phyloP scores from a whole-genome alignment of 1,140 invertebrate species.

The Drosophila sproati region DNA sequence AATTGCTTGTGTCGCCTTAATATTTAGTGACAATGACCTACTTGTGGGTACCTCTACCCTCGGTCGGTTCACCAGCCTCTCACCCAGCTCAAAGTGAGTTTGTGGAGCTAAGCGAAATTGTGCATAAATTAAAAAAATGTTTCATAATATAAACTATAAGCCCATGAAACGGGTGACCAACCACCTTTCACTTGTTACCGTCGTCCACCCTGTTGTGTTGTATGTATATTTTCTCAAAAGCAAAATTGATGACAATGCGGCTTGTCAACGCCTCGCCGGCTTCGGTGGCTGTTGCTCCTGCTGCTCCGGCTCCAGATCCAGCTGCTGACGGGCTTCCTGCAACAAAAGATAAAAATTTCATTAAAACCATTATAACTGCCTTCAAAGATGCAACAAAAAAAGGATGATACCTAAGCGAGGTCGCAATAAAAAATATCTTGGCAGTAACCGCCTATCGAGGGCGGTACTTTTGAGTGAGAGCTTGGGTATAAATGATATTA shows the following conservation, averaged over 20 bases:
- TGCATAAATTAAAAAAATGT: constrained; percentile 79
- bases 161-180: constrained; percentile 58
- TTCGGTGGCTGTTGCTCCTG: constrained; percentile 23
- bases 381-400: constrained; percentile 45
- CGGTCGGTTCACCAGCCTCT: background rate
- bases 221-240: constrained; percentile 56
- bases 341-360: constrained; percentile 81
- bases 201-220: background rate
- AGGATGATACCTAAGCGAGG: constrained; percentile 12
- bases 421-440: constrained; percentile 2
- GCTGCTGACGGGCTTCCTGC: constrained; percentile 45
- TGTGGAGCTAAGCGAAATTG: constrained; percentile 58
- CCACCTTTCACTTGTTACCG: constrained; percentile 44
- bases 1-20: constrained; percentile 66
- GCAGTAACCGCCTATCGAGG: constrained; percentile 11
- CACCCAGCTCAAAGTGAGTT: background rate
- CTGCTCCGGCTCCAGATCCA: constrained; percentile 1
- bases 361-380: constrained; percentile 78
- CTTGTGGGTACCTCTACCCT: constrained; percentile 40
- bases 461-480: background rate
- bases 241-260: constrained; percentile 80
- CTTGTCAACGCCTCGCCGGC: constrained; percentile 70
- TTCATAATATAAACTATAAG: constrained; percentile 70
- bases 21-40: constrained; percentile 78
- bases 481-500: background rate